Evolutionary conservation across 2,888 invertebrate genomes (phyloP).

Genomic region (Scaptomyza parva): DNA sequence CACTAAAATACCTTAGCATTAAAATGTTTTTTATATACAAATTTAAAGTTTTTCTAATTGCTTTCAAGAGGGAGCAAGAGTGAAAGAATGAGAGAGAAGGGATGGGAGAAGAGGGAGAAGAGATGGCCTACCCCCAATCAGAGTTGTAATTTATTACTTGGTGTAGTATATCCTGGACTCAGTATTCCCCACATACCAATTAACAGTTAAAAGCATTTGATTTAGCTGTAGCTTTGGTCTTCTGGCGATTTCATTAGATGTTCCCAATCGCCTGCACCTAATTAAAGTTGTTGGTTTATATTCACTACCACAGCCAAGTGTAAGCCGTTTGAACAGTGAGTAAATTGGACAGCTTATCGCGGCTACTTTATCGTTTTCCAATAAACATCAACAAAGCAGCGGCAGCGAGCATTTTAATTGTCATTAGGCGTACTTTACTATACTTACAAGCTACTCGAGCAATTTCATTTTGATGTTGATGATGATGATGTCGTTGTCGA

Average conservation of each 20-base stretch:
- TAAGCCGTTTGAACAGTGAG: background rate
- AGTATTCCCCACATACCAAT: slow-evolving; percentile 71
- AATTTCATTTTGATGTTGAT: slow-evolving; percentile 31
- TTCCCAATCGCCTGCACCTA: slow-evolving; percentile 48
- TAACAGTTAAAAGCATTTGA: slow-evolving; percentile 76
- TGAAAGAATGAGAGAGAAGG: background rate
- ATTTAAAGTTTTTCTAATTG: no score
- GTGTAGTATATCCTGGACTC: slow-evolving; percentile 1
- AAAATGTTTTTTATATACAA: no score
- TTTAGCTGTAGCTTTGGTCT: slow-evolving; percentile 39
- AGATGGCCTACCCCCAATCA: slow-evolving; percentile 39
- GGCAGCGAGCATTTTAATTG: slow-evolving; percentile 70
- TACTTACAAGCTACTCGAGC: slow-evolving; percentile 57
- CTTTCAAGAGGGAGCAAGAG: no score
- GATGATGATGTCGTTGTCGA: slow-evolving; percentile 53
- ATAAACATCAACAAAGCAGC: slow-evolving; percentile 50
- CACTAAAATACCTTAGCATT: background rate
- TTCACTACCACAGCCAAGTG: slow-evolving; percentile 20
- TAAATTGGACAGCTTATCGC: slow-evolving; percentile 55
- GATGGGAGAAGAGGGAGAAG: background rate
- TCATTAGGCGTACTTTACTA: slow-evolving; percentile 69
- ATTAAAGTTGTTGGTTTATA: slow-evolving; percentile 63
- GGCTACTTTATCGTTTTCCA: slow-evolving; percentile 72
- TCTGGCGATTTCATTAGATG: slow-evolving; percentile 70
- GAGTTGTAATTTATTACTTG: slow-evolving; percentile 71